Percentiles rank a stretch among this genome's conserved stretches.
phyloP scores from a whole-genome alignment of 2,888 invertebrate species.

The Syrphus vitripennis region DNA sequence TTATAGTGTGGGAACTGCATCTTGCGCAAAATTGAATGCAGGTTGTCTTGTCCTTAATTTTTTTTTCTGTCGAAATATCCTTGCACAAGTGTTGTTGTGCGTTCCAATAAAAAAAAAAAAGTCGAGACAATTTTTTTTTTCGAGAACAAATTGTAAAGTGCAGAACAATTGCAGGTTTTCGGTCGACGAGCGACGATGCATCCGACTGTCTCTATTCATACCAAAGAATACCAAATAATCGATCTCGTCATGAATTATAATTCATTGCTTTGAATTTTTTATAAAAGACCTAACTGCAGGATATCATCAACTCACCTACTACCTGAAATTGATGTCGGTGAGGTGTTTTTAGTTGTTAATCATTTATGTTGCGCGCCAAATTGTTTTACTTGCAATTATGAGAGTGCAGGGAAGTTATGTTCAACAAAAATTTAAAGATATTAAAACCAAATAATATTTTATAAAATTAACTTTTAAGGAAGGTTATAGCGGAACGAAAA shows the following conservation, averaged over 20 bases:
- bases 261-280: constrained; percentile 11
- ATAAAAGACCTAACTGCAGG: constrained; percentile 35
- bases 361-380: constrained; percentile 58
- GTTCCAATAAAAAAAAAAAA: constrained; percentile 46
- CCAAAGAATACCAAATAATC: constrained; percentile 57
- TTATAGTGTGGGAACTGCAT: constrained; percentile 66
- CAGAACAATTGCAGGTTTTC: constrained; percentile 49
- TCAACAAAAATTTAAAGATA: too few relatives aligned
- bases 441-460: too few relatives aligned
- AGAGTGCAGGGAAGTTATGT: background rate
- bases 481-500: too few relatives aligned
- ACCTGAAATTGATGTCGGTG: background rate
- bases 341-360: constrained; percentile 32
- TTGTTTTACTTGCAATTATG: background rate
- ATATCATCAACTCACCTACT: constrained; percentile 1
- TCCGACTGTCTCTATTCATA: constrained; percentile 46
- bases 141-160: constrained; percentile 44
- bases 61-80: constrained; percentile 13
- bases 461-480: too few relatives aligned
- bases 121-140: constrained; percentile 30
- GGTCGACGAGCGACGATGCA: constrained; percentile 44
- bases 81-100: constrained; percentile 46
- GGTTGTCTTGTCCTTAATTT: constrained; percentile 30
- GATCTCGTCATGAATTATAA: constrained; percentile 66
- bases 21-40: constrained; percentile 65